Evolutionary conservation across 2,888 invertebrate species (phyloP).

Genomic region (Leucophora obtusa): DNA sequence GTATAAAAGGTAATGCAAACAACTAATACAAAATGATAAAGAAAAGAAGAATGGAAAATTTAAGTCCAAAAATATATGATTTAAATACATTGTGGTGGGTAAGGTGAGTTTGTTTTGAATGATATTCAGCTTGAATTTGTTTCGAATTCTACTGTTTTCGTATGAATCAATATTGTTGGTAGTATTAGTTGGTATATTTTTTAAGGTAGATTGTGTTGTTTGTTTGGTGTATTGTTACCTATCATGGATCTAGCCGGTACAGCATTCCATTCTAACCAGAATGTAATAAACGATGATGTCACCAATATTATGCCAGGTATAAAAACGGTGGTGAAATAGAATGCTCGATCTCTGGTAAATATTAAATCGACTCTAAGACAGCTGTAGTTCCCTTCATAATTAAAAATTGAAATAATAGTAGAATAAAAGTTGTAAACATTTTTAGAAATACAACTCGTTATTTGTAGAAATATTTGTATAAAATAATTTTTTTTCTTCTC

Average conservation of each 20-base stretch:
- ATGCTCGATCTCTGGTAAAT: slow-evolving; percentile 96
- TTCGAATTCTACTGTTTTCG: slow-evolving; percentile 28
- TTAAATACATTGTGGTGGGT: slow-evolving; percentile 11
- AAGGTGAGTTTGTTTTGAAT: slow-evolving; percentile 22
- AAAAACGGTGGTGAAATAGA: slow-evolving; percentile 98
- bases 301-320: slow-evolving; percentile 97
- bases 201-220: slow-evolving; percentile 43
- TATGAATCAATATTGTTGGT: slow-evolving; percentile 39
- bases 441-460: slow-evolving; percentile 4
- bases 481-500: not conserved
- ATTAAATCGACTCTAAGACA: slow-evolving; percentile 95
- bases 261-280: slow-evolving; percentile 98
- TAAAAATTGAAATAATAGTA: slow-evolving; percentile 54
- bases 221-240: slow-evolving; percentile 80
- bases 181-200: slow-evolving; percentile 8
- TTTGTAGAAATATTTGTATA: not conserved
- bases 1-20: not conserved
- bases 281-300: slow-evolving; percentile 97
- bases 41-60: slow-evolving; percentile 29
- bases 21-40: slow-evolving; percentile 20
- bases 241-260: slow-evolving; percentile 98
- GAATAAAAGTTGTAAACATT: slow-evolving; percentile 15
- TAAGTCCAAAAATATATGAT: slow-evolving; percentile 16
- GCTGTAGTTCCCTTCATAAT: slow-evolving; percentile 92
- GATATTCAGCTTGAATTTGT: slow-evolving; percentile 52